Conservation (phyloP, 2,113 vertebrate genomes). For the Nesoenas mayeri region DNA sequence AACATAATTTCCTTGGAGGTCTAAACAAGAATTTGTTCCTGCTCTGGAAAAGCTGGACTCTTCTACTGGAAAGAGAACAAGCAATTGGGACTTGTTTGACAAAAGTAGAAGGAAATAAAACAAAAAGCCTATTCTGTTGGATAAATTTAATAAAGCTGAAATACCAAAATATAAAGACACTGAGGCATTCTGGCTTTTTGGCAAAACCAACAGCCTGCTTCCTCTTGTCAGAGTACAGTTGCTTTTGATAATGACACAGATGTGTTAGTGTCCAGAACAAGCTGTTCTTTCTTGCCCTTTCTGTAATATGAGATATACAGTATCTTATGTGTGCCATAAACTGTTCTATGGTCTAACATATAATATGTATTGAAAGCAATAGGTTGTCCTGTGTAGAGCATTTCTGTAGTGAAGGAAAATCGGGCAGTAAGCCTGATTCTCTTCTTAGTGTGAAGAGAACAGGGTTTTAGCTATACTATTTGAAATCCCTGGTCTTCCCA, state of each 20-base stretch:
- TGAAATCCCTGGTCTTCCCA: background rate
- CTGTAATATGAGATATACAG: background rate
- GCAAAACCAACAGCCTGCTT: conserved; percentile 8
- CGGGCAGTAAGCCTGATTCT: rapidly evolving
- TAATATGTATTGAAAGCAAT: background rate
- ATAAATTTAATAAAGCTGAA: background rate
- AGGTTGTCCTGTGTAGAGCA: background rate
- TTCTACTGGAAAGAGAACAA: background rate
- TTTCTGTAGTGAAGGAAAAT: background rate
- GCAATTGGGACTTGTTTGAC: background rate
- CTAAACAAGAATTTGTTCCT: background rate
- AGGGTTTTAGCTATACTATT: background rate
- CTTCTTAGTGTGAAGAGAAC: background rate
- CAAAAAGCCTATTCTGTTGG: background rate
- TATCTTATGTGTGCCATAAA: background rate
- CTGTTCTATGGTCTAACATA: background rate
- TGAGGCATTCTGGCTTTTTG: background rate
- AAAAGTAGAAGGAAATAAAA: background rate
- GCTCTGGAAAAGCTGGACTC: background rate
- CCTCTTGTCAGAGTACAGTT: background rate
- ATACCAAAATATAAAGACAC: background rate
- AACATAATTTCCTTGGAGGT: background rate
- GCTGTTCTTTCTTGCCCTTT: background rate
- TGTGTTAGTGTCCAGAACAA: background rate
- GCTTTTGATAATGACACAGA: background rate